Conservation (phyloP, 2,113 vertebrate genomes). For the Clupea harengus region DNA sequence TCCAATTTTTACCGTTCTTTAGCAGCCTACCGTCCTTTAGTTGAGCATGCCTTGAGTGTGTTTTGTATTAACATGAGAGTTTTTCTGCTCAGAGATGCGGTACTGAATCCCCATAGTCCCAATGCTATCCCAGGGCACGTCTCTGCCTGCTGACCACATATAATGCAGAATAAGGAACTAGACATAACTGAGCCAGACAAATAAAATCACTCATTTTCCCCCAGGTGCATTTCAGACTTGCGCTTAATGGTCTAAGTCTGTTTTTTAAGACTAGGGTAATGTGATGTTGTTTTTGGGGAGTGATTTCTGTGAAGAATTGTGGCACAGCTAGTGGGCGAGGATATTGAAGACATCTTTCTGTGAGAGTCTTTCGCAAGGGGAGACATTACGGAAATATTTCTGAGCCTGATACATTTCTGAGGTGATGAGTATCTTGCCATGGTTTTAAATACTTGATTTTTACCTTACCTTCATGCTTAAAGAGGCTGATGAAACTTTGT, state of each 20-base stretch:
- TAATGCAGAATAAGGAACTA: background rate
- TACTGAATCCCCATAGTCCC: background rate
- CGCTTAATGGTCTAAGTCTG: slow-evolving; percentile 30
- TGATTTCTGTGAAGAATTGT: background rate
- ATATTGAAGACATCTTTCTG: background rate
- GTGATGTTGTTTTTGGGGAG: background rate
- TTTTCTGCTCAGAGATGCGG: background rate
- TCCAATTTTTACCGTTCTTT: background rate
- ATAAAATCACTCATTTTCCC: slow-evolving; percentile 44
- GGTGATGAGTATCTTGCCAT: background rate
- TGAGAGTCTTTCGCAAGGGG: background rate
- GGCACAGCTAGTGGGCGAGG: background rate
- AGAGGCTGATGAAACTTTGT: background rate
- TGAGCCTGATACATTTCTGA: background rate
- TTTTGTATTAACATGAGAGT: background rate
- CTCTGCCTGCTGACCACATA: background rate
- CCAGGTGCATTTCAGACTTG: slow-evolving; percentile 41
- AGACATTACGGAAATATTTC: background rate
- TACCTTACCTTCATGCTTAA: background rate
- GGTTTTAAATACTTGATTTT: slow-evolving; percentile 6
- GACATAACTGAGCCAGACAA: slow-evolving; percentile 30
- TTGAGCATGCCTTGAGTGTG: background rate
- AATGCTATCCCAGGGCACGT: background rate
- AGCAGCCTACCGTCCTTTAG: background rate
- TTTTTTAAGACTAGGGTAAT: slow-evolving; percentile 23